Evolutionary conservation across 2,797 vertebrate species (phyloP).

Genomic region (Pipistrellus kuhlii): DNA sequence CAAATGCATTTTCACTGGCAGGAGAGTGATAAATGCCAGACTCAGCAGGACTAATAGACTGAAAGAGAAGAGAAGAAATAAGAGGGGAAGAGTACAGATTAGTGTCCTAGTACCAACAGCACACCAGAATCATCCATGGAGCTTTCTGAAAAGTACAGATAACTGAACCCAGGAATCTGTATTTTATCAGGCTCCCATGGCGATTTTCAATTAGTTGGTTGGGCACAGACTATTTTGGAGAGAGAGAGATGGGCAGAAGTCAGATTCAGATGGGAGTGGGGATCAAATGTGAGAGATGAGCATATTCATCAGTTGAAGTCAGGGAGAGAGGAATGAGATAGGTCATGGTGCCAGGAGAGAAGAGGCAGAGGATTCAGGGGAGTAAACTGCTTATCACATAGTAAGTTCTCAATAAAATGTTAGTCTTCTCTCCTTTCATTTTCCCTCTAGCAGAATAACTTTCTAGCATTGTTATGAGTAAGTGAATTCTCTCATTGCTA

Average conservation of each 20-base stretch:
- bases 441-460: constrained; percentile 19
- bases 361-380: background rate
- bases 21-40: background rate
- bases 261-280: background rate
- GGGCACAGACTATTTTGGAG: background rate
- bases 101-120: background rate
- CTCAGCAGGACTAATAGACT: background rate
- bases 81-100: background rate
- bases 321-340: background rate
- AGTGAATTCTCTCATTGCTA: background rate
- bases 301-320: background rate
- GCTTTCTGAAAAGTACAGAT: background rate
- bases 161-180: background rate
- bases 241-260: background rate
- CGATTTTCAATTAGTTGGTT: background rate
- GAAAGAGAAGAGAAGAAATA: background rate
- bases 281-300: background rate
- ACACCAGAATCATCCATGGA: background rate
- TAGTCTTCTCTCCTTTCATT: background rate
- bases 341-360: background rate
- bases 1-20: no score
- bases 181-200: background rate
- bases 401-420: background rate
- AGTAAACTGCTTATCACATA: background rate
- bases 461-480: constrained; percentile 15